phyloP scores from a whole-genome alignment of 1,140 invertebrate genomes.

The Plectus sambesii region DNA sequence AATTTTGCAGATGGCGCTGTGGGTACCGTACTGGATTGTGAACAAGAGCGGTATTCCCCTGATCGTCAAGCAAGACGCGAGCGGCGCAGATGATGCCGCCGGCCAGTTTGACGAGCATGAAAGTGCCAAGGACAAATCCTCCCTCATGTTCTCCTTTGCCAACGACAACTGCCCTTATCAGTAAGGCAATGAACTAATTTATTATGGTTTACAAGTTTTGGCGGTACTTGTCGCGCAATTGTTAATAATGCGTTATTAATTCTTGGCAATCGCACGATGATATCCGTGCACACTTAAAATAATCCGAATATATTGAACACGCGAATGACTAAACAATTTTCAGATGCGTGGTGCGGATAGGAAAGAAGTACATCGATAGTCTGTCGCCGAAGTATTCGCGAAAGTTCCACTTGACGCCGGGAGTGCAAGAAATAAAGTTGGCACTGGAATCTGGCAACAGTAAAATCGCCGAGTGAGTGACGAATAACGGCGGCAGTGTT shows the following conservation, averaged over 20 bases:
- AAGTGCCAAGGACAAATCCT: constrained; percentile 72
- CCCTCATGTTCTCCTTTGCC: constrained; percentile 82
- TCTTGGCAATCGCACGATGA: too few species aligned
- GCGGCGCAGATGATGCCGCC: constrained; percentile 63
- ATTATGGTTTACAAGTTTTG: too few species aligned
- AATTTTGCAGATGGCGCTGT: constrained; percentile 60
- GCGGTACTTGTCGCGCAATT: too few species aligned
- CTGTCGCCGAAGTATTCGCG: constrained; percentile 23
- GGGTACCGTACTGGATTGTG: constrained; percentile 82
- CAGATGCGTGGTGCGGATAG: constrained; percentile 58
- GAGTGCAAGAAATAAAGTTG: constrained; percentile 58
- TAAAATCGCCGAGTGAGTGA: too few species aligned
- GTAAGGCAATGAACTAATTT: too few species aligned
- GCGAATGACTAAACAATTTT: too few species aligned
- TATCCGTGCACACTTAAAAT: too few species aligned
- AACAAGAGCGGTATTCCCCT: constrained; percentile 86
- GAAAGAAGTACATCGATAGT: constrained; percentile 53
- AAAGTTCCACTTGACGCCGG: constrained; percentile 66
- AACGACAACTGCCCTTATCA: constrained; percentile 61
- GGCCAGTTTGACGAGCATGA: constrained; percentile 92
- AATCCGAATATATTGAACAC: too few species aligned
- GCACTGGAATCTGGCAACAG: constrained; percentile 57
- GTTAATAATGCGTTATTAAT: too few species aligned
- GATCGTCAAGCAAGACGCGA: constrained; percentile 76
- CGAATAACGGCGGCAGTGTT: not conserved